Percentiles rank a stretch among this genome's conserved stretches.
Evolutionary conservation across 2,888 invertebrate species (phyloP).

Genomic region (Yponomeuta evonymella): DNA sequence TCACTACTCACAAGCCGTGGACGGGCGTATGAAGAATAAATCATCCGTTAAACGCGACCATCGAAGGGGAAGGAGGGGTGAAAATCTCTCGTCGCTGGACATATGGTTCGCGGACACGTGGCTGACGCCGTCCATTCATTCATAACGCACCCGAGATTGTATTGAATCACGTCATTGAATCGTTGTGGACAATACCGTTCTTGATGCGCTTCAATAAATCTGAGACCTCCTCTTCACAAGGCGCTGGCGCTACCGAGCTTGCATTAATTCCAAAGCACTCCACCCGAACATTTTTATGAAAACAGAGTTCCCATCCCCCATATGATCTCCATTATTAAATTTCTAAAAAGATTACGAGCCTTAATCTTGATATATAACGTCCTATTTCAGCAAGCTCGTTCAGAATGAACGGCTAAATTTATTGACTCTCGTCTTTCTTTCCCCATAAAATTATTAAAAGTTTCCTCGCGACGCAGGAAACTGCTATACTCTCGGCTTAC

Average conservation of each 20-base stretch:
- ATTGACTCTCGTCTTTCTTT: constrained; percentile 40
- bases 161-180: constrained; percentile 23
- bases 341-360: constrained; percentile 56
- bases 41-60: constrained; percentile 57
- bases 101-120: not conserved
- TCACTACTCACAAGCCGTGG: not conserved
- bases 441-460: constrained; percentile 42
- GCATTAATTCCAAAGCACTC: not conserved
- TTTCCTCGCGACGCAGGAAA: not conserved
- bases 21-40: constrained; percentile 38
- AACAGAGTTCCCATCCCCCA: constrained; percentile 40
- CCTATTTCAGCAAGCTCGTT: constrained; percentile 49
- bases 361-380: constrained; percentile 56
- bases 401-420: constrained; percentile 49
- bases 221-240: not conserved
- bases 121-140: constrained; percentile 34
- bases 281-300: constrained; percentile 19
- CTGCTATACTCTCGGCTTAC: not conserved
- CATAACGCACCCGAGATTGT: constrained; percentile 32
- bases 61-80: constrained; percentile 44
- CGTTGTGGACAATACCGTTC: not conserved
- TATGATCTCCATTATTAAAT: constrained; percentile 57
- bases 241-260: no score
- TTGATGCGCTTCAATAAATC: not conserved
- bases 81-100: constrained; percentile 43